Conservation (phyloP, 2,113 vertebrate genomes). For the Catharus bicknelli region DNA sequence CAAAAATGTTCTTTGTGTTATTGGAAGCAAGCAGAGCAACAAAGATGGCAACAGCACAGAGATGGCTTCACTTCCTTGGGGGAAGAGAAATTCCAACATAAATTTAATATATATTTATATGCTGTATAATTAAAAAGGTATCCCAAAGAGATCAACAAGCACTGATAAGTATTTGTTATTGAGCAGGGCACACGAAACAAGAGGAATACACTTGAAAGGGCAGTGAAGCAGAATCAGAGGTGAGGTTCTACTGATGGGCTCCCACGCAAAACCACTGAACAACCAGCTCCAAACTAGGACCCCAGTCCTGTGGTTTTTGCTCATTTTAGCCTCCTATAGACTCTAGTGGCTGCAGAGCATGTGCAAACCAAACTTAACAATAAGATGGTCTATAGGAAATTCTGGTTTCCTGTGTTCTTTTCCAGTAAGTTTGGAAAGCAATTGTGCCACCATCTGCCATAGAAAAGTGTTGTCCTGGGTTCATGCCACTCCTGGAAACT, state of each 20-base stretch:
- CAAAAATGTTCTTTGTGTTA: constrained; percentile 52
- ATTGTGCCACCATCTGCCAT: not conserved
- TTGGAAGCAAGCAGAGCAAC: constrained; percentile 36
- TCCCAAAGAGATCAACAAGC: not conserved
- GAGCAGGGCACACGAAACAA: not conserved
- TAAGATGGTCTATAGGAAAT: not conserved
- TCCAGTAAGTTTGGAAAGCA: not conserved
- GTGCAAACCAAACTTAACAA: not conserved
- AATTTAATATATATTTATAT: constrained; percentile 18
- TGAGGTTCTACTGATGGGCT: not conserved
- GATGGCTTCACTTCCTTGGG: constrained; percentile 16
- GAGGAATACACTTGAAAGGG: not conserved
- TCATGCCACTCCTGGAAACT: constrained; percentile 1
- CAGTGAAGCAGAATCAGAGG: not conserved
- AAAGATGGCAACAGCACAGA: constrained; percentile 13
- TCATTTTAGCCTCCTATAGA: not conserved
- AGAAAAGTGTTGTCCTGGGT: not conserved
- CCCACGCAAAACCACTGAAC: accelerated
- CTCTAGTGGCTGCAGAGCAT: not conserved
- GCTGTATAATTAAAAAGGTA: not conserved
- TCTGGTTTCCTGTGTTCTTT: not conserved
- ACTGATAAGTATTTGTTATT: not conserved
- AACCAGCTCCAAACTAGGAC: not conserved
- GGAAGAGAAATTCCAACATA: constrained; percentile 1
- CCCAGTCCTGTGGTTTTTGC: not conserved